Base-by-base conservation (phyloP, 2,113 vertebrate genomes). In the Speoplatyrhinus poulsoni region DNA sequence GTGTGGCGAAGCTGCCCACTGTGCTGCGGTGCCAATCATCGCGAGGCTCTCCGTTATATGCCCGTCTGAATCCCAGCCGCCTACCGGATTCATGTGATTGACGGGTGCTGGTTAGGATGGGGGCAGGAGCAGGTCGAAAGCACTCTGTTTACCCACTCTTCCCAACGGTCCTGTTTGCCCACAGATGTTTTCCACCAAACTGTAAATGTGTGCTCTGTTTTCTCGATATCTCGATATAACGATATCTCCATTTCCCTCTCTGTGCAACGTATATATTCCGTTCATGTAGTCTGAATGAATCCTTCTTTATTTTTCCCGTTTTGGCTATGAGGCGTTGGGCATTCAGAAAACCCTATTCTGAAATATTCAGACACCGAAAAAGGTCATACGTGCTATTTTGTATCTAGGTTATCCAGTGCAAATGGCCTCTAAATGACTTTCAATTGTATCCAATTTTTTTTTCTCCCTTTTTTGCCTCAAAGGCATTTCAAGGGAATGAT, bases 101-200 rank as follows among this genome's bases (percentile, higher is more conserved):
- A 83, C 69, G 59, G 79, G 36, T 67, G 76, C 56, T 58, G 82
- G 76, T 65, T 80, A 71, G 73, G 70, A 78, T 75, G 60, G 54
- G 65, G 72, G 50, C 62, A 75, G 76, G 64, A 60, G 79, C 69
- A 70, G 70, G 69, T 83, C 56, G 81, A 79, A 77, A 84, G 73
- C 73, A 75, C 75, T 74, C 77, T 85, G 80, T 88, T 87, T 89
- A 85, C 76, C 68, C 79, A 70, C 68, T 69, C 65, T 81, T 55
- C 32, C 70, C 79, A 79, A 79, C 76, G 72, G 79, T 67, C 70
- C 73, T 83, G 49, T 41, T 50, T 61, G 73, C 54, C 70, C 60
- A 72, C 83, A 80, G 84, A 85, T 87, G 73, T 87, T 86, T 17
- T 82, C 65, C 75, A 80, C 74, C 73, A 76, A 80, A 78, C 78